Conservation (phyloP, 2,888 invertebrate species). For the Cephalotes varians region DNA sequence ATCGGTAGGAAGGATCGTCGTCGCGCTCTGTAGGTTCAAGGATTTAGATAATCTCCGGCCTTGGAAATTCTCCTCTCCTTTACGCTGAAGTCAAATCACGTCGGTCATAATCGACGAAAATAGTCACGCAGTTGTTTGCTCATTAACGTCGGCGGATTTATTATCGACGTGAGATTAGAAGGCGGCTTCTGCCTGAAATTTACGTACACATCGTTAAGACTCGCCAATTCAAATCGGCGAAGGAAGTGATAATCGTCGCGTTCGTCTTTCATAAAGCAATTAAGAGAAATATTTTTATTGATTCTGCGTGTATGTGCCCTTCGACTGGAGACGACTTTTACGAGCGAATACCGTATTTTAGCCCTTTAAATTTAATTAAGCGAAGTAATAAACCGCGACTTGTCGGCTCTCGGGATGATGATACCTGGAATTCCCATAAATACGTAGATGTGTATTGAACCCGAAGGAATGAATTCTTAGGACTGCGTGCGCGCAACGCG, state of each 20-base stretch:
- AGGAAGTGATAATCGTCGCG: background rate
- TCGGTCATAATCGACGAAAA: conserved; percentile 18
- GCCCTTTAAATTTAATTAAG: conserved; percentile 38
- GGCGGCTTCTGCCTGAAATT: background rate
- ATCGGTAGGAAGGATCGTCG: conserved; percentile 47
- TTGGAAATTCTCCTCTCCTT: conserved; percentile 22
- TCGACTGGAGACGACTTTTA: background rate
- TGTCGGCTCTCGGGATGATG: conserved; percentile 12
- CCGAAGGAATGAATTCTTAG: conserved; percentile 46
- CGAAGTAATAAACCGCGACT: conserved; percentile 11
- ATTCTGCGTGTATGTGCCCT: background rate
- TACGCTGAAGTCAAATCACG: background rate
- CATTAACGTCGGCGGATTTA: conserved; percentile 22
- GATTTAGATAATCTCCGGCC: conserved; percentile 50
- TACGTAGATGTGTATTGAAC: conserved; percentile 37
- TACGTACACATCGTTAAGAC: background rate
- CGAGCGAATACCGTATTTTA: background rate
- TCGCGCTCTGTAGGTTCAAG: conserved; percentile 52
- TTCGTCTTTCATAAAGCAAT: background rate
- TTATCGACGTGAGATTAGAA: conserved; percentile 30
- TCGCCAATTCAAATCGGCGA: background rate
- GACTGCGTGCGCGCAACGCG: conserved; percentile 59
- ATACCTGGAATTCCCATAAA: conserved; percentile 38
- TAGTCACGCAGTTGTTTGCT: conserved; percentile 28
- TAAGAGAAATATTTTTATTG: conserved; percentile 15